Evolutionary conservation across 2,797 vertebrate genomes (phyloP).

Genomic region (Gymnocypris eckloni): DNA sequence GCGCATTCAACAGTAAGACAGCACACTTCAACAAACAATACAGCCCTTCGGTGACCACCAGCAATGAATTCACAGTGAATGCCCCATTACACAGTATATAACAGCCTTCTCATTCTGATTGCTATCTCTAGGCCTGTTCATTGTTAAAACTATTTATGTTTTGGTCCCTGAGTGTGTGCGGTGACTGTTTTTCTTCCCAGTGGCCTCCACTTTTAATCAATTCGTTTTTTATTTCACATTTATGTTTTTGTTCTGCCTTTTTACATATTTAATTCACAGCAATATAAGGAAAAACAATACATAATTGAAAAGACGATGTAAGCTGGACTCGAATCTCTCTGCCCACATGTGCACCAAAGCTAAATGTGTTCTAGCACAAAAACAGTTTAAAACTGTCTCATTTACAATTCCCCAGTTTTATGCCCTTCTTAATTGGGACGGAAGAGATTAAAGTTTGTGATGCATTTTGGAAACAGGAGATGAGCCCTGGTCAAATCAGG

Average conservation of each 20-base stretch:
- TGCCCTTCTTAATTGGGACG: not conserved
- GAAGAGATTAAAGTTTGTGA: no score
- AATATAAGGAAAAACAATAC: not conserved
- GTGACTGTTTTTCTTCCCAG: not conserved
- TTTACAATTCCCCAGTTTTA: not conserved
- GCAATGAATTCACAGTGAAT: not conserved
- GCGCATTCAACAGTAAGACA: not conserved
- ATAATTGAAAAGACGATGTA: not conserved
- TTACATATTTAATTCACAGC: not conserved
- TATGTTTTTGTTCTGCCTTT: not conserved
- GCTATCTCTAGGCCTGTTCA: slow-evolving; percentile 10
- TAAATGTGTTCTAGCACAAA: not conserved
- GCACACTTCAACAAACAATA: not conserved
- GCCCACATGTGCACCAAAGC: not conserved
- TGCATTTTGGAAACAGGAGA: no score
- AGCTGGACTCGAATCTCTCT: not conserved
- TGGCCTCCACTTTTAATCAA: not conserved
- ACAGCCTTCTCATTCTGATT: slow-evolving; percentile 23
- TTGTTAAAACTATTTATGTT: slow-evolving; percentile 14
- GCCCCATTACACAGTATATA: slow-evolving; percentile 11
- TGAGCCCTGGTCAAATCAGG: no score
- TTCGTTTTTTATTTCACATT: not conserved
- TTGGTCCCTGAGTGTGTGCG: not conserved
- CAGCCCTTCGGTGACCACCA: not conserved
- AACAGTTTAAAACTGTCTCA: not conserved